A percentile compares a stretch with the other conserved stretches of the same genome.
phyloP scores from a whole-genome alignment of 2,113 vertebrate species.

The Solea solea region DNA sequence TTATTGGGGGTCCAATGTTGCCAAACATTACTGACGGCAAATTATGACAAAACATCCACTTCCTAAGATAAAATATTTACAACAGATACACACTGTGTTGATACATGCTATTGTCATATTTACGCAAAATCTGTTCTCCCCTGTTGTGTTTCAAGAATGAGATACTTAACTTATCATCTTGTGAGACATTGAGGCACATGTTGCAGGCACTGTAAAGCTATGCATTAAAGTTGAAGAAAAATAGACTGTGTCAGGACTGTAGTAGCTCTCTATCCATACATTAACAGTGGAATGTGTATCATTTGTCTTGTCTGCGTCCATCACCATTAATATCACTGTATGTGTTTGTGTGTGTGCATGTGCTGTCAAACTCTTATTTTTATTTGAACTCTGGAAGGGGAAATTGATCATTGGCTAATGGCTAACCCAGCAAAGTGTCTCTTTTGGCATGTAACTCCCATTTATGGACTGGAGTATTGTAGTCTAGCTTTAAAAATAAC shows the following conservation, averaged over 20 bases:
- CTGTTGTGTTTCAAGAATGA: too few relatives aligned
- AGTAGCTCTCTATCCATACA: not conserved
- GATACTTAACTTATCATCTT: too few relatives aligned
- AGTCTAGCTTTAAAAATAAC: slow-evolving; percentile 57
- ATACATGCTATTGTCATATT: too few relatives aligned
- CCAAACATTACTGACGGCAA: too few relatives aligned
- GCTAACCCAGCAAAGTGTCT: slow-evolving; percentile 34
- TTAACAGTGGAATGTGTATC: not conserved
- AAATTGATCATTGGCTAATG: slow-evolving; percentile 39
- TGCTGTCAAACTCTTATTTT: slow-evolving; percentile 41
- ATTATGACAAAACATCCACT: too few relatives aligned
- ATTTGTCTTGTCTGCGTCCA: slow-evolving; percentile 15
- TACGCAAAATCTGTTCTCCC: too few relatives aligned
- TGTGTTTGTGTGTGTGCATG: slow-evolving; percentile 19
- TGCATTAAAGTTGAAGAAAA: not conserved
- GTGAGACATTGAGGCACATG: too few relatives aligned
- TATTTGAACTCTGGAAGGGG: slow-evolving; percentile 53
- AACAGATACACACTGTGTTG: too few relatives aligned
- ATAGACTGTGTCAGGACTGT: not conserved
- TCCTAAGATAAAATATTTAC: too few relatives aligned
- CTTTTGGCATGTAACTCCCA: slow-evolving; percentile 64
- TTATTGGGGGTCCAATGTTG: too few relatives aligned
- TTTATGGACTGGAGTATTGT: slow-evolving; percentile 44
- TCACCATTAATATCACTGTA: slow-evolving; percentile 4
- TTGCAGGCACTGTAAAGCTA: not conserved